Conservation (phyloP, 2,888 invertebrate species). For the Pammene fasciana region DNA sequence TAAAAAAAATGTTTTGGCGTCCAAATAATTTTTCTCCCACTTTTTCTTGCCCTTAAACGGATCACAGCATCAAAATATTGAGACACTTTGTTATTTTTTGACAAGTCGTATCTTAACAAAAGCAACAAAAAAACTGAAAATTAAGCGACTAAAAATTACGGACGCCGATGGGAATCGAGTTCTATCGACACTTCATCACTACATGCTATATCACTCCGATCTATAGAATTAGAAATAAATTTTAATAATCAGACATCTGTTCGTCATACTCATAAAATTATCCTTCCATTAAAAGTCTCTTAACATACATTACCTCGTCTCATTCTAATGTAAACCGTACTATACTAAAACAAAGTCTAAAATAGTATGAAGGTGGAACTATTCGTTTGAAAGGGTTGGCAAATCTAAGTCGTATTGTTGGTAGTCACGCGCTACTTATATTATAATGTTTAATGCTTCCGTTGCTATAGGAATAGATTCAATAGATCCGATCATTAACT, state of each 20-base stretch:
- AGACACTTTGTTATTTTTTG: no score
- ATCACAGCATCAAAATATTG: no score
- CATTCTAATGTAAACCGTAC: slow-evolving; percentile 51
- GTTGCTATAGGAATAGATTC: slow-evolving; percentile 72
- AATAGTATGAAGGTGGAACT: slow-evolving; percentile 46
- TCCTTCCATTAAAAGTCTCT: slow-evolving; percentile 77
- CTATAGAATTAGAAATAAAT: neutral
- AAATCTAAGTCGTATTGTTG: slow-evolving; percentile 80
- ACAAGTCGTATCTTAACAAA: no score
- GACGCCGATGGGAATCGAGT: no score
- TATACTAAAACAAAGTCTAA: slow-evolving; percentile 47
- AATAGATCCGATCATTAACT: slow-evolving; percentile 45
- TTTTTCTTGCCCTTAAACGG: no score
- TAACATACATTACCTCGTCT: slow-evolving; percentile 63
- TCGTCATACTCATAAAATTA: slow-evolving; percentile 69
- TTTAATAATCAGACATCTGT: slow-evolving; percentile 52
- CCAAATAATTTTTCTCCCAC: no score
- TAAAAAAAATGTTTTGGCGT: no score
- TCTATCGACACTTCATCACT: no score
- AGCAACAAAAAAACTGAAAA: no score
- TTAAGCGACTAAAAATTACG: no score
- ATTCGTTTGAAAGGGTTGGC: slow-evolving; percentile 83
- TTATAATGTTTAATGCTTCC: slow-evolving; percentile 76
- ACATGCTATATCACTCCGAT: neutral
- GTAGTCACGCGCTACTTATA: slow-evolving; percentile 78